Conservation (phyloP, 2,888 invertebrate species). For the Ochropleura plecta region DNA sequence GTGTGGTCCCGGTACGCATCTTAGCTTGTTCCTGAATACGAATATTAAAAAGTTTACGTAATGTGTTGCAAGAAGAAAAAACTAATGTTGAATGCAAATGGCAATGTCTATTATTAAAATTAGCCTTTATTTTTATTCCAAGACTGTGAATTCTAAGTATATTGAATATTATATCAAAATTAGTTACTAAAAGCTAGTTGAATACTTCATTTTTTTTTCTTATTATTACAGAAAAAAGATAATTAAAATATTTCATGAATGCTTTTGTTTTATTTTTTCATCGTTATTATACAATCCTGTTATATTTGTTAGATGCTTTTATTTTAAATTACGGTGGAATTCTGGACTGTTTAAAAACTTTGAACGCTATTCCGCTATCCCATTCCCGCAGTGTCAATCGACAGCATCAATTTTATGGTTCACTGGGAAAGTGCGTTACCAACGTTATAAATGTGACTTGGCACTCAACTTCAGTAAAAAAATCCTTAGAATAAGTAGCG, state of each 20-base stretch:
- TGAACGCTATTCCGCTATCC: no score
- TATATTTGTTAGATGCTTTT: background rate
- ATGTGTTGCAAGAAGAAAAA: conserved; percentile 54
- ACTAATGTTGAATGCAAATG: conserved; percentile 49
- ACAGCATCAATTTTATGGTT: no score
- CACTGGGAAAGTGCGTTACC: no score
- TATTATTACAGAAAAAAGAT: conserved; percentile 63
- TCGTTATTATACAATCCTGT: background rate
- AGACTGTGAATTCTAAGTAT: conserved; percentile 79
- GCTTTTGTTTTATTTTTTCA: conserved; percentile 40
- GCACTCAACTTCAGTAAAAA: no score
- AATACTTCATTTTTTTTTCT: conserved; percentile 66
- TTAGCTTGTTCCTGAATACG: conserved; percentile 46
- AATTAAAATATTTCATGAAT: conserved; percentile 64
- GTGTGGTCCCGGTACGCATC: conserved; percentile 58
- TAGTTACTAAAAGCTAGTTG: conserved; percentile 64
- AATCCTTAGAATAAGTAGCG: no score
- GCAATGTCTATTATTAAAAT: conserved; percentile 60
- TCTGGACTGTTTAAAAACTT: background rate
- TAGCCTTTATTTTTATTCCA: conserved; percentile 78
- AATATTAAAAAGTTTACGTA: conserved; percentile 41
- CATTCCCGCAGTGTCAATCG: no score
- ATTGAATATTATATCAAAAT: conserved; percentile 66
- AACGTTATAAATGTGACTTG: no score
- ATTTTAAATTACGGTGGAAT: background rate